A percentile compares a stretch with the other conserved stretches of the same genome.
These are phyloP conservation scores for Xanthia icteritia DNA, from an alignment of 2,888 invertebrate species.

Conservation along the genomic window DNA sequence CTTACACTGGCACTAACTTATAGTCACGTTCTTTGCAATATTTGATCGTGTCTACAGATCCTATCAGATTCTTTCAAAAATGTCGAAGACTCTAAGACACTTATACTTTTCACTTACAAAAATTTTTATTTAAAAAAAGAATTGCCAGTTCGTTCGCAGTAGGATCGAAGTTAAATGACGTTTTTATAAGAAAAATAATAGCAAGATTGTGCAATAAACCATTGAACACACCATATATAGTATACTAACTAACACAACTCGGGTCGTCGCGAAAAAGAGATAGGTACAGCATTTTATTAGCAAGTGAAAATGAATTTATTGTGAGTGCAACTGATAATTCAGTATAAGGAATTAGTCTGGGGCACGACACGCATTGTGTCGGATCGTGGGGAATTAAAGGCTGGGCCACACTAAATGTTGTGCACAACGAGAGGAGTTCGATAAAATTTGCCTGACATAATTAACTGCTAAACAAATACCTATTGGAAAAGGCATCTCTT, in stretches of 20 bases:
- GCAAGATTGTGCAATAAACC: conserved; percentile 19
- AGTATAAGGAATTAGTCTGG: conserved; percentile 65
- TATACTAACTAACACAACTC: conserved; percentile 14
- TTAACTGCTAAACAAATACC: neutral
- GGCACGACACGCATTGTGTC: conserved; percentile 64
- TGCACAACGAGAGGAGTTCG: neutral
- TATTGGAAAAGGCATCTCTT: neutral
- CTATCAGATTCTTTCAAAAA: neutral
- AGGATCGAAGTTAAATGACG: neutral
- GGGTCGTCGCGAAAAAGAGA: conserved; percentile 63
- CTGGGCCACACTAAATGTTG: conserved; percentile 19
- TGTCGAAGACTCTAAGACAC: neutral
- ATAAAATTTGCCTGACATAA: neutral
- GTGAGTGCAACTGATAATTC: conserved; percentile 61
- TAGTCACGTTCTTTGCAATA: neutral
- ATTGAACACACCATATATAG: conserved; percentile 12
- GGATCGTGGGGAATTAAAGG: conserved; percentile 52
- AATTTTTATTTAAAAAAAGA: neutral
- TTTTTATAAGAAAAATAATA: conserved; percentile 2
- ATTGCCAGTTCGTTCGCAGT: neutral
- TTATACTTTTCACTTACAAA: neutral
- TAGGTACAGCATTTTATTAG: conserved; percentile 54
- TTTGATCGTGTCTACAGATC: neutral
- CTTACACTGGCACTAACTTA: conserved; percentile 2
- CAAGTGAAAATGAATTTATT: conserved; percentile 58